Evolutionary conservation across 2,797 vertebrate species (phyloP).

Genomic region (Choloepus didactylus): DNA sequence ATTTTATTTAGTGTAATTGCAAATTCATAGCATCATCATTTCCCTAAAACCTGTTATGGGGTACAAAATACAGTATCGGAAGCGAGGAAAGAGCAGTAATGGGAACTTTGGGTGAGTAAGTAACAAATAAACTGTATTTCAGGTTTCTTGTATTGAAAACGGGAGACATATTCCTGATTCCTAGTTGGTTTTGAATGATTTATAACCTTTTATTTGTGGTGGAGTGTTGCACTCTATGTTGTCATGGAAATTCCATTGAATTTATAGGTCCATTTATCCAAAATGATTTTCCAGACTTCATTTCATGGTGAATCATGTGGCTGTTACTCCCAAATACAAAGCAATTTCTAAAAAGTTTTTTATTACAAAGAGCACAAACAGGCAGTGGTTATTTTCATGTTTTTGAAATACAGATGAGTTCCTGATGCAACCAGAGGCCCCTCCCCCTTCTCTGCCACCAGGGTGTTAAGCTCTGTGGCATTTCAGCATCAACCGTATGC

Average conservation of each 20-base stretch:
- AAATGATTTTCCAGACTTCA: slow-evolving; percentile 93
- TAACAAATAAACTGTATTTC: slow-evolving; percentile 84
- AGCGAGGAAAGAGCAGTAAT: slow-evolving; percentile 73
- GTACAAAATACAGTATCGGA: slow-evolving; percentile 40
- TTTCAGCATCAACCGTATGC: background rate
- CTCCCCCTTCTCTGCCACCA: background rate
- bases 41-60: background rate
- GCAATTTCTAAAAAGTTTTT: slow-evolving; percentile 90
- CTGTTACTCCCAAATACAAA: slow-evolving; percentile 90
- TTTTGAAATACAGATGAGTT: slow-evolving; percentile 87
- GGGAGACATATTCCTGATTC: slow-evolving; percentile 88
- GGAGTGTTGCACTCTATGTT: slow-evolving; percentile 90
- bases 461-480: slow-evolving; percentile 50
- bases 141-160: slow-evolving; percentile 85
- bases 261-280: slow-evolving; percentile 93
- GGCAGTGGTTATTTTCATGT: slow-evolving; percentile 87
- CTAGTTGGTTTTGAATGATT: slow-evolving; percentile 90
- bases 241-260: slow-evolving; percentile 93
- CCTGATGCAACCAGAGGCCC: slow-evolving; percentile 69
- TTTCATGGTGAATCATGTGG: slow-evolving; percentile 93
- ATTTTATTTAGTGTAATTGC: slow-evolving; percentile 66
- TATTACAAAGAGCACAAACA: slow-evolving; percentile 88
- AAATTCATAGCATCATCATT: background rate
- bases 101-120: slow-evolving; percentile 80
- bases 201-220: slow-evolving; percentile 90